Evolutionary conservation across 2,888 invertebrate genomes (phyloP), one percentile per base, ranked within the genome.

Genomic region (Seira musarum): DNA sequence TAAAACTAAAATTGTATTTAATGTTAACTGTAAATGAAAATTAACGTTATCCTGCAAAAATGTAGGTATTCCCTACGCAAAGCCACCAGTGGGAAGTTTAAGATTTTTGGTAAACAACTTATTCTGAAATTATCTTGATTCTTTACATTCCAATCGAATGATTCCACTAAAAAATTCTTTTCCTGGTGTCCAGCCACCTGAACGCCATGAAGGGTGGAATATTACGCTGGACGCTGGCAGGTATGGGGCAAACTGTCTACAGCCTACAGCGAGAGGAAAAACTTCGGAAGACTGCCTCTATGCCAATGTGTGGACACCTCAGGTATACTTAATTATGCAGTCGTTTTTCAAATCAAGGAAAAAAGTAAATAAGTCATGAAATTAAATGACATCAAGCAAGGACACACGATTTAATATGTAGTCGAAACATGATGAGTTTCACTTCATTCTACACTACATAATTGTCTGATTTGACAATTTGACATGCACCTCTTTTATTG

Each of bases 251-350:
- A 91, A 92, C 30, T 94, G 94, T 87, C 93, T 93, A 0, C 93
- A 94, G 88, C 88, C 88, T 22, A 88, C 88, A 17, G 87, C 87
- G 0, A 82, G 87, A 35, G 88, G 89, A 87, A 86, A 88, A 87
- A 87, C 90, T 66, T 91, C 90, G 82, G 96, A 96, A 90, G 95
- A 97, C 89, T 97, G 97, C 87, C 91, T 97, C n/a, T 95, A 93
- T 88, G 89, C 97, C 68, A 97, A 96, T 88, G 93, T 97, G 83
- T 97, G 96, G 96, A 93, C 94, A 1, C 94, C 97, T 64, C 92
- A 93, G 91, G 93, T 93, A 88, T n/a, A n/a, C n/a, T n/a, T n/a
- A n/a, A 86, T 87, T 75, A 46, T 21, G 3, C 17, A 1, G 15
- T 69, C 10, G 13, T 24, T 53, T 5, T 57, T 24, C 10, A 35